Evolutionary conservation across 2,888 invertebrate genomes (phyloP).

Genomic region (Xestobium rufovillosum): DNA sequence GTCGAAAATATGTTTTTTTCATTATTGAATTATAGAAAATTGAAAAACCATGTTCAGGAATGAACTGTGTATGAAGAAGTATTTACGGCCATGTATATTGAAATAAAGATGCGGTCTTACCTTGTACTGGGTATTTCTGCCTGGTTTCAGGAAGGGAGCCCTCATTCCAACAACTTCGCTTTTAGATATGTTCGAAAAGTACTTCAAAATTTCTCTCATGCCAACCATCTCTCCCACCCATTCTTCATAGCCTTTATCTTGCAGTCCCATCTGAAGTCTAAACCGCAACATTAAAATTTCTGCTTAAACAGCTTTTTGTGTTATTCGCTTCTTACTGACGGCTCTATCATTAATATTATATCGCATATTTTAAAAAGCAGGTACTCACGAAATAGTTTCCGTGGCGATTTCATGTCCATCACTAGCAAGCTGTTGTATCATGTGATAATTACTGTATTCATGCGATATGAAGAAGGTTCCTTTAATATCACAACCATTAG

Average conservation of each 20-base stretch:
- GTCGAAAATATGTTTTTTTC: no score
- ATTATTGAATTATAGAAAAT: no score
- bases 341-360: no score
- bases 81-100: no score
- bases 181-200: slow-evolving; percentile 74
- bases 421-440: slow-evolving; percentile 81
- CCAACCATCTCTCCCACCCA: slow-evolving; percentile 94
- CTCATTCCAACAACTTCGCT: slow-evolving; percentile 80
- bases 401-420: slow-evolving; percentile 80
- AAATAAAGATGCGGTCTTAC: no score
- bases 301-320: slow-evolving; percentile 8
- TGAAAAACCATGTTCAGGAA: no score
- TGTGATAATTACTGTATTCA: slow-evolving; percentile 86
- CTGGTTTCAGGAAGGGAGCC: slow-evolving; percentile 87
- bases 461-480: slow-evolving; percentile 94
- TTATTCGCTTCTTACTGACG: slow-evolving; percentile 9
- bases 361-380: slow-evolving; percentile 1
- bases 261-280: slow-evolving; percentile 71
- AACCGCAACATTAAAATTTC: slow-evolving; percentile 17
- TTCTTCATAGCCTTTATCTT: slow-evolving; percentile 85
- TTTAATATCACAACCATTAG: slow-evolving; percentile 80
- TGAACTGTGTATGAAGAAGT: no score
- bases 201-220: slow-evolving; percentile 78
- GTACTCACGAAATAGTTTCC: slow-evolving; percentile 63
- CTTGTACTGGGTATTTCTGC: slow-evolving; percentile 86